Base-by-base conservation (phyloP, 2,888 invertebrate species). In the Orchesellides sinensis region DNA sequence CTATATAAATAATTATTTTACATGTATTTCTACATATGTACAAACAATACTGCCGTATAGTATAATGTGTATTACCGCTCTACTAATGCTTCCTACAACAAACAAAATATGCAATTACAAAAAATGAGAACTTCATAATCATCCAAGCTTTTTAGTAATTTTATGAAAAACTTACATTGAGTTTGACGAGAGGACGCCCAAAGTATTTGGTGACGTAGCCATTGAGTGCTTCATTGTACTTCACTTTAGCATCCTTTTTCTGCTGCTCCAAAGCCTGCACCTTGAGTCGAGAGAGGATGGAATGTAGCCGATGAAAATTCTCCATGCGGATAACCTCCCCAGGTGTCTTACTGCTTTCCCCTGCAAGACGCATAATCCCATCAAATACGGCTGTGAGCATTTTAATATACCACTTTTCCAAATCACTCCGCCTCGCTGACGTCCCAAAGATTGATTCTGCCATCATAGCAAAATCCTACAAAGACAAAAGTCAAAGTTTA, bases 171-270 rank as follows among this genome's bases (percentile, higher is more conserved):
- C 92, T 91, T 91, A 96, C 96, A 91, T 97, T 96, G 21, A 98
- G 91, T 91, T 97, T 97, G 89, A 97, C 96, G 74, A 98, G 90
- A 0, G 97, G 98, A 83, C 97, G 92, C 29, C 99, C 98, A 91
- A 99, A 97, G 91, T 97, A 96, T 89, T 96, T 94, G 83, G 95
- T 96, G 59, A 99, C 99, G 91, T 99, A 99, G 6, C 94, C 94
- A 88, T 94, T 94, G 79, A 98, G 92, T 69, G 98, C 95, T 83
- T 98, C 98, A 88, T 94, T 94, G 91, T 99, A 98, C 86, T 95
- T 94, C 88, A 94, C 92, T 90, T 96, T 98, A 0, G 96, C 95
- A 90, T 98, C 98, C 90, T 97, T 97, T 83, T 96, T 93, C 89
- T 96, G 93, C 54, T 92, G 91, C 89, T 99, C 98, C 89, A 99